Evolutionary conservation across 1,140 invertebrate species (phyloP).

Genomic region (Aplysia californica): DNA sequence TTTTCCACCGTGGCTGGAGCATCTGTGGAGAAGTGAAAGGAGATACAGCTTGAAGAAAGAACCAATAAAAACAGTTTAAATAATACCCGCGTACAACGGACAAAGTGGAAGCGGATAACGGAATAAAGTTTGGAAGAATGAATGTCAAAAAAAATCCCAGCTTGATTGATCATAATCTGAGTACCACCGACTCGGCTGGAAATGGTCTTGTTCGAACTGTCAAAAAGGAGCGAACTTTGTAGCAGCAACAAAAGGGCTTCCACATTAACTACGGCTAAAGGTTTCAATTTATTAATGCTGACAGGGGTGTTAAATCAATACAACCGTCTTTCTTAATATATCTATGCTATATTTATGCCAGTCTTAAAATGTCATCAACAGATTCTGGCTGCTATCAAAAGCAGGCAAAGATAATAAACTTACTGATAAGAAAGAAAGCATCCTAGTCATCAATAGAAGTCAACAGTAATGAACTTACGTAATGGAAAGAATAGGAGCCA

Average conservation of each 20-base stretch:
- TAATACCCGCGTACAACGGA: background rate
- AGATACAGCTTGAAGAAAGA: background rate
- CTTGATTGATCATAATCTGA: background rate
- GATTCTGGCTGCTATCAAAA: background rate
- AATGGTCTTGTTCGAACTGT: no score
- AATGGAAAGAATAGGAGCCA: background rate
- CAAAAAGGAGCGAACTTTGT: no score
- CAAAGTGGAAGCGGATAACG: background rate
- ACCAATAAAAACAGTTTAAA: background rate
- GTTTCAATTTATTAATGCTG: no score
- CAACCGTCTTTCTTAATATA: no score
- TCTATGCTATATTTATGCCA: no score
- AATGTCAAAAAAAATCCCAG: background rate
- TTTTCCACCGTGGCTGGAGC: slow-evolving; percentile 49
- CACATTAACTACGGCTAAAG: no score
- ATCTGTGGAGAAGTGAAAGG: slow-evolving; percentile 37
- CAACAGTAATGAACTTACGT: background rate
- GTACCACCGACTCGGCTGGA: no score
- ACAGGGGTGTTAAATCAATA: no score
- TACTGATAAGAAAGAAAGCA: background rate
- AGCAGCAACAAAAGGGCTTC: no score
- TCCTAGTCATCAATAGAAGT: background rate
- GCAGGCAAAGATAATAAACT: background rate
- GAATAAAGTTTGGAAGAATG: background rate
- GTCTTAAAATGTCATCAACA: background rate